Evolutionary conservation across 2,797 vertebrate species (phyloP).

Genomic region (Merluccius polli): DNA sequence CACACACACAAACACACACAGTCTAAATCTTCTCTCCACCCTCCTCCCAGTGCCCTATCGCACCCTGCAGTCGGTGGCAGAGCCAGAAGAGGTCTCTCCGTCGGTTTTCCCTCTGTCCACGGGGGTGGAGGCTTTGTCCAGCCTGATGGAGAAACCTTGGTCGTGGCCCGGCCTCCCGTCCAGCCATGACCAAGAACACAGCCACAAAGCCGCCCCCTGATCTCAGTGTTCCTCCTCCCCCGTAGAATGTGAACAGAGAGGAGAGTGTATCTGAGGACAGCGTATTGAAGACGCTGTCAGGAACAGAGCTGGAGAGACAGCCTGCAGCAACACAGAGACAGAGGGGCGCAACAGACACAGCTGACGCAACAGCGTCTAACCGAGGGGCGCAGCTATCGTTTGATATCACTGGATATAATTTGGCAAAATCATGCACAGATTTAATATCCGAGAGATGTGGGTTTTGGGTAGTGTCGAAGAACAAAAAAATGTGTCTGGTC

Average conservation of each 20-base stretch:
- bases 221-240: background rate
- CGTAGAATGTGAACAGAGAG: background rate
- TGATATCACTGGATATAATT: background rate
- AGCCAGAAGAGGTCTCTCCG: constrained; percentile 16
- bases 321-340: background rate
- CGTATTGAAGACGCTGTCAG: background rate
- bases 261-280: constrained; percentile 2
- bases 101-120: constrained; percentile 15
- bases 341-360: background rate
- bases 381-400: background rate
- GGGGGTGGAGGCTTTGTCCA: constrained; percentile 32
- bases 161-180: constrained; percentile 13
- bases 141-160: constrained; percentile 38
- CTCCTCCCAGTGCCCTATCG: constrained; percentile 49
- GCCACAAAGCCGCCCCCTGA: constrained; percentile 7
- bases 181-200: background rate
- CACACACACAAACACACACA: background rate
- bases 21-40: constrained; percentile 13
- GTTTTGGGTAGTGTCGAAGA: background rate
- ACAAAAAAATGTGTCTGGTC: background rate
- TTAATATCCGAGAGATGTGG: background rate
- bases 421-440: background rate
- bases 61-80: constrained; percentile 39
- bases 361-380: background rate
- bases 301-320: background rate